Evolutionary conservation across 2,888 invertebrate species (phyloP).

Genomic region (Dicranocentrus wangi): DNA sequence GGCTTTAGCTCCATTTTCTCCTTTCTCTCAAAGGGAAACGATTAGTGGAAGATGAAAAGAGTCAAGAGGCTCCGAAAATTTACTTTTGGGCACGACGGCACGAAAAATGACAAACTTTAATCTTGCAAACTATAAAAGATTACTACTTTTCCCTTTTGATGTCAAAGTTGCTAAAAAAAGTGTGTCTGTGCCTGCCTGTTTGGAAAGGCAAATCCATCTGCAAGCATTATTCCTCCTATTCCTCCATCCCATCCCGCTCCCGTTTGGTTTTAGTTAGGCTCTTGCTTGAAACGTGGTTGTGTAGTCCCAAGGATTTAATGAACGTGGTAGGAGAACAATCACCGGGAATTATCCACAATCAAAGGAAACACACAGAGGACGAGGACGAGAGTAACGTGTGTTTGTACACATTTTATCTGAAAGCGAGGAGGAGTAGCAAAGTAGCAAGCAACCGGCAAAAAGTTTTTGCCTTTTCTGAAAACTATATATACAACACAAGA

Average conservation of each 20-base stretch:
- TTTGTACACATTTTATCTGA: too few species aligned
- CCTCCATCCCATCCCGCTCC: too few species aligned
- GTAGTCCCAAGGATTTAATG: constrained; percentile 8
- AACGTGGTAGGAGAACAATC: constrained; percentile 31
- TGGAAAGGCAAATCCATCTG: constrained; percentile 18
- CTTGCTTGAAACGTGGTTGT: neutral
- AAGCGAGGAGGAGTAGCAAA: too few species aligned
- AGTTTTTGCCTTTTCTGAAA: too few species aligned
- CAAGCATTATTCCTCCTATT: neutral
- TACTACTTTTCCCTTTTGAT: constrained; percentile 16
- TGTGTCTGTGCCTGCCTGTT: too few species aligned
- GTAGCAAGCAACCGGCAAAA: too few species aligned
- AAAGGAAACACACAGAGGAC: neutral
- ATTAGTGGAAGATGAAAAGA: constrained; percentile 11
- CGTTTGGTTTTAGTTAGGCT: neutral
- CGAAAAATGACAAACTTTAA: constrained; percentile 29
- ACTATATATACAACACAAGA: too few species aligned
- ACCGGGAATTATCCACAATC: constrained; percentile 29
- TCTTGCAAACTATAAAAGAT: constrained; percentile 7
- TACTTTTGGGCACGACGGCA: neutral
- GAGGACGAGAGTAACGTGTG: neutral
- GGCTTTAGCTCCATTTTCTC: neutral
- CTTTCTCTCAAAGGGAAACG: neutral
- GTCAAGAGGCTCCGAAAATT: constrained; percentile 12
- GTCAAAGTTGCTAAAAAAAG: constrained; percentile 6